Evolutionary conservation across 2,113 vertebrate species (phyloP).

Genomic region (Hippocampus guttulatus): DNA sequence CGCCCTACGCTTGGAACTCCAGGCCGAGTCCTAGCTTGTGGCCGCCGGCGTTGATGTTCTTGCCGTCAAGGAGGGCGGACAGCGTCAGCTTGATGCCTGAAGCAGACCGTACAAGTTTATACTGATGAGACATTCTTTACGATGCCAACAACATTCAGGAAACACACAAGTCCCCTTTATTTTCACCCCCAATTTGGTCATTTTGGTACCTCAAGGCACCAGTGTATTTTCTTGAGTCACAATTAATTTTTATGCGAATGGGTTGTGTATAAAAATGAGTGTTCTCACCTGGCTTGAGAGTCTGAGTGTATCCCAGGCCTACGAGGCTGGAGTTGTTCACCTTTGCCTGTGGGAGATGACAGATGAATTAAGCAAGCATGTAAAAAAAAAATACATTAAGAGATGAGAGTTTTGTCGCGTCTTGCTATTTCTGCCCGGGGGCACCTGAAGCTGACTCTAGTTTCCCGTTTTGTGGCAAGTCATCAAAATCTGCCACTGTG

Average conservation of each 20-base stretch:
- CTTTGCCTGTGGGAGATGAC: constrained; percentile 79
- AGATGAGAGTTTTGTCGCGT: not conserved
- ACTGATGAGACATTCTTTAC: too few relatives aligned
- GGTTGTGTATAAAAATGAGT: not conserved
- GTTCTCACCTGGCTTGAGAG: constrained; percentile 88
- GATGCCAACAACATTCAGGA: not conserved
- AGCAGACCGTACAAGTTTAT: constrained; percentile 3
- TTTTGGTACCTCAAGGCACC: too few relatives aligned
- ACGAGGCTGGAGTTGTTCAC: constrained; percentile 98
- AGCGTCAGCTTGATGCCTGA: constrained; percentile 92
- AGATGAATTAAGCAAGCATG: constrained; percentile 3
- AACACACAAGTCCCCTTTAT: too few relatives aligned
- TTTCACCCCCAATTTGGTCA: too few relatives aligned
- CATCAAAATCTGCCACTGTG: not conserved
- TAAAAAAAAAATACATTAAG: not conserved
- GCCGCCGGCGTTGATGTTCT: constrained; percentile 92
- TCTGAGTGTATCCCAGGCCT: constrained; percentile 95
- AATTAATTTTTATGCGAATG: too few relatives aligned
- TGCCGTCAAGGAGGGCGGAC: constrained; percentile 93
- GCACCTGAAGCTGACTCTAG: not conserved
- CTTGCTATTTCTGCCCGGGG: not conserved
- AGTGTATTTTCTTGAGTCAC: too few relatives aligned
- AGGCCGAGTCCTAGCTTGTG: constrained; percentile 95
- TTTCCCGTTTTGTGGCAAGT: not conserved
- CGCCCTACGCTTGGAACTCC: constrained; percentile 91